Conservation (phyloP, 2,888 invertebrate species). For the Polyommatus icarus region DNA sequence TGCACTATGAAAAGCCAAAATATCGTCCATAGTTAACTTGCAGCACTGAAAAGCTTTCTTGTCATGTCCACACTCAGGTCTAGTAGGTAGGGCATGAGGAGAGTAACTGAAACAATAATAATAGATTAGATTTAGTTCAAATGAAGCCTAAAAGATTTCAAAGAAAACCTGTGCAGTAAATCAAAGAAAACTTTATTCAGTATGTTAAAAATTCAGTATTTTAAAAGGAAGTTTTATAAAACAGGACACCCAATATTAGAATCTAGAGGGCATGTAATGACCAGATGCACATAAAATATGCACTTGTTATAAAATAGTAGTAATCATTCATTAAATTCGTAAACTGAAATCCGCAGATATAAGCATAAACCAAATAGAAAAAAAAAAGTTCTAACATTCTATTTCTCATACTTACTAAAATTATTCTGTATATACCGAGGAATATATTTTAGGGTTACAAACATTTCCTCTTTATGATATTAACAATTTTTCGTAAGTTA, state of each 20-base stretch:
- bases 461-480: conserved; percentile 4
- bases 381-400: conserved; percentile 15
- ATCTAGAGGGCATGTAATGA: neutral
- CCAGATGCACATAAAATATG: neutral
- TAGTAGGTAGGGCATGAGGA: conserved; percentile 4
- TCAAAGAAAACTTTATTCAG: conserved; percentile 6
- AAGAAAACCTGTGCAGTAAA: conserved; percentile 22
- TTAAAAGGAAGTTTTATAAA: neutral
- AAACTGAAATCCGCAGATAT: neutral
- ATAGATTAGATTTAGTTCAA: conserved; percentile 13
- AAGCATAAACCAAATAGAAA: conserved; percentile 1
- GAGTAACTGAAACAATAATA: conserved; percentile 30
- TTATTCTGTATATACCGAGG: conserved; percentile 11
- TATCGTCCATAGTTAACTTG: conserved; percentile 32
- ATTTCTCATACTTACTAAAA: conserved; percentile 15
- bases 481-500: conserved; percentile 8
- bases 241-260: conserved; percentile 1
- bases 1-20: conserved; percentile 33
- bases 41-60: conserved; percentile 31
- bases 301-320: neutral
- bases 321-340: neutral
- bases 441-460: conserved; percentile 16
- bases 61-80: conserved; percentile 12
- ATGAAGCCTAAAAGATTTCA: conserved; percentile 17
- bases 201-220: neutral